Conservation (phyloP, 2,797 vertebrate species). For the Aselliscus stoliczkanus region DNA sequence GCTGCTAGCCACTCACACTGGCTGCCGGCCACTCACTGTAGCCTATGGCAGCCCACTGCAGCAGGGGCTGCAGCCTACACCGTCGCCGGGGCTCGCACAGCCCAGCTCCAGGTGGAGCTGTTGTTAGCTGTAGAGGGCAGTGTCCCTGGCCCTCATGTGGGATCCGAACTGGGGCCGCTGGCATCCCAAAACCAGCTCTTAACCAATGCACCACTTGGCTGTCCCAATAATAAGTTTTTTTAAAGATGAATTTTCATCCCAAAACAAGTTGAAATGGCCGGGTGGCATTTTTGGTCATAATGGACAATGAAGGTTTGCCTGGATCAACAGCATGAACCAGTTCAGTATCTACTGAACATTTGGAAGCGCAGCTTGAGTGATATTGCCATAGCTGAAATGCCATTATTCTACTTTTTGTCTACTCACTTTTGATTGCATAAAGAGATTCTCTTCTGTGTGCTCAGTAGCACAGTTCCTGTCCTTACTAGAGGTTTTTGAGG, state of each 20-base stretch:
- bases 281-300: not conserved
- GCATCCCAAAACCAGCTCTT: no score
- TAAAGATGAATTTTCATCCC: not conserved
- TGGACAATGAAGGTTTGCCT: not conserved
- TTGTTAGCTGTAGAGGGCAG: no score
- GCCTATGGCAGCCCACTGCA: no score
- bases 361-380: not conserved
- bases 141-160: no score
- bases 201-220: no score
- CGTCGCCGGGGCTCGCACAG: no score
- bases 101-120: no score
- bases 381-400: not conserved
- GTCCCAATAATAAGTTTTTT: not conserved
- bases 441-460: not conserved
- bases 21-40: no score
- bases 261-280: not conserved
- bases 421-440: not conserved
- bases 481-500: not conserved
- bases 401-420: not conserved
- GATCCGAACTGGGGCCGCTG: no score
- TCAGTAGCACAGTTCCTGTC: not conserved
- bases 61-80: no score
- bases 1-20: no score
- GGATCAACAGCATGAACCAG: not conserved
- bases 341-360: not conserved